Conservation (phyloP, 2,888 invertebrate genomes). For the Corythucha ciliata region DNA sequence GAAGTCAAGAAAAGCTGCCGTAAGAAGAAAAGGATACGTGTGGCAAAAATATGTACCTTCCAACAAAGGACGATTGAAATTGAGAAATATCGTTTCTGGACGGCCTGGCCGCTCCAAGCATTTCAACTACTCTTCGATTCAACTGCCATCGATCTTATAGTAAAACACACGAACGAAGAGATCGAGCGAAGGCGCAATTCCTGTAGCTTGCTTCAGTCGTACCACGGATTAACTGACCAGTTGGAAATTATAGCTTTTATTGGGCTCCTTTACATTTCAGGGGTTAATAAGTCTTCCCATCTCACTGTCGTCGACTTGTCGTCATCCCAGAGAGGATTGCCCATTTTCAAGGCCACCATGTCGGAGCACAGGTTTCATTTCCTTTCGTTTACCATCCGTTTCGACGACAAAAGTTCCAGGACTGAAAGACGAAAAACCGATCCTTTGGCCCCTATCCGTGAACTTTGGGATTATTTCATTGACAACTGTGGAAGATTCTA, state of each 20-base stretch:
- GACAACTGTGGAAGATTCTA: constrained; percentile 11
- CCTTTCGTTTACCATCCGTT: constrained; percentile 11
- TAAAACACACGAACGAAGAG: constrained; percentile 13
- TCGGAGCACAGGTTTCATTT: constrained; percentile 2
- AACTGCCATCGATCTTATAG: neutral
- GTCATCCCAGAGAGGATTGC: neutral
- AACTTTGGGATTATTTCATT: constrained; percentile 17
- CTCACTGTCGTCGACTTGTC: constrained; percentile 8
- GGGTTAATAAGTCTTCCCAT: constrained; percentile 16
- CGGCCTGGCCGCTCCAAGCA: constrained; percentile 2
- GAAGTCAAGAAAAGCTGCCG: too few relatives aligned
- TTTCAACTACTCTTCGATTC: neutral
- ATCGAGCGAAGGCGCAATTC: neutral
- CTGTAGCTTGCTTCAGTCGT: constrained; percentile 4
- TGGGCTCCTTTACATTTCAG: constrained; percentile 13
- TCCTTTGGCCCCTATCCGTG: constrained; percentile 13
- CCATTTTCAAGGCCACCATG: constrained; percentile 13
- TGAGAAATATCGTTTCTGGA: constrained; percentile 14
- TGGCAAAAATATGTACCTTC: neutral
- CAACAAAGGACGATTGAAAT: neutral
- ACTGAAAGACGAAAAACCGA: neutral
- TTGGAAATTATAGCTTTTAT: constrained; percentile 12
- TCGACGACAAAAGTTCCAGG: constrained; percentile 8
- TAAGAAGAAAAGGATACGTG: constrained; percentile 3
- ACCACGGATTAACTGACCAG: constrained; percentile 6